These are phyloP conservation scores for Caenorhabditis sp. DNA, from an alignment of 2,888 invertebrate species.

Conservation along the genomic window DNA sequence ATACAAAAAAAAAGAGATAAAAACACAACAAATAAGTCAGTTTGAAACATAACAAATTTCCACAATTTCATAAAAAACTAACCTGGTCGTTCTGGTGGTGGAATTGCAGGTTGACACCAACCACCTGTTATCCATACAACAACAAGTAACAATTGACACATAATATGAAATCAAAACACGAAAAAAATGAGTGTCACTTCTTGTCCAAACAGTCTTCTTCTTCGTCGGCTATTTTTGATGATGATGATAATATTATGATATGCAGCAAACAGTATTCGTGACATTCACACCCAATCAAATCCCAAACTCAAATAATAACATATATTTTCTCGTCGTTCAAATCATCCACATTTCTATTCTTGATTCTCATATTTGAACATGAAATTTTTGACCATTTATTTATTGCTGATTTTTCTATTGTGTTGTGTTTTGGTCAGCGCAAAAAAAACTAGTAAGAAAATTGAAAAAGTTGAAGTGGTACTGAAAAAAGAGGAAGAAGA, in stretches of 20 bases:
- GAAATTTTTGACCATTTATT: background rate
- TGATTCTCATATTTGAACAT: background rate
- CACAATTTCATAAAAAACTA: background rate
- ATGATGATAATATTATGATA: background rate
- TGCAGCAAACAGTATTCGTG: background rate
- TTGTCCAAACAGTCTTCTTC: no score
- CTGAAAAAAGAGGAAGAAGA: slow-evolving; percentile 16
- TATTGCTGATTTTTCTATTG: background rate
- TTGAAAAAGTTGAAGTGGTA: slow-evolving; percentile 13
- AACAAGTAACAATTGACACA: slow-evolving; percentile 6
- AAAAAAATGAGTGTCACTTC: background rate
- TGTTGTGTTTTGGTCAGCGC: slow-evolving; percentile 10
- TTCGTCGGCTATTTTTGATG: no score
- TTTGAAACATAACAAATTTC: no score
- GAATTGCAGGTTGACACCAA: slow-evolving; percentile 41
- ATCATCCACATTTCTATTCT: background rate
- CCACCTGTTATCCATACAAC: background rate
- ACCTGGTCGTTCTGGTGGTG: slow-evolving; percentile 55
- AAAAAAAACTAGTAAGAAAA: slow-evolving; percentile 10
- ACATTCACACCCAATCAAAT: background rate
- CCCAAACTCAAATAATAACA: background rate
- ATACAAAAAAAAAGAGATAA: no score
- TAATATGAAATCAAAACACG: background rate
- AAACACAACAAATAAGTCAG: no score
- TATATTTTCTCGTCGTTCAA: background rate